phyloP scores from a whole-genome alignment of 2,797 vertebrate genomes.

The Lates japonicus region DNA sequence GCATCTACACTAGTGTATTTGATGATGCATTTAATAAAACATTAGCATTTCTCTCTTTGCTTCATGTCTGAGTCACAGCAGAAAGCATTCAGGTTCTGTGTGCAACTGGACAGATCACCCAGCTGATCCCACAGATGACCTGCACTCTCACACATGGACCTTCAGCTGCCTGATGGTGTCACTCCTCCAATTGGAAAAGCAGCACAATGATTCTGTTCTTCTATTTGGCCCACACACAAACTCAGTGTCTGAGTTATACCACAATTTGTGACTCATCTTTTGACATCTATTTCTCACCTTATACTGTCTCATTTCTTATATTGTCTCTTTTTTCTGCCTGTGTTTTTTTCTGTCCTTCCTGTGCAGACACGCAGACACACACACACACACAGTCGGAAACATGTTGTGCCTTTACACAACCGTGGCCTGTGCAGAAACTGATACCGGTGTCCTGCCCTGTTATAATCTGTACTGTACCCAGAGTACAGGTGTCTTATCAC shows the following conservation, averaged over 20 bases:
- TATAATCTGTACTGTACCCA: conserved; percentile 64
- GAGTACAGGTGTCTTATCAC: conserved; percentile 77
- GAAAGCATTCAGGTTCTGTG: conserved; percentile 31
- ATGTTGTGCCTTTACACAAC: conserved; percentile 33
- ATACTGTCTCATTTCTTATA: background rate
- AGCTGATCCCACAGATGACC: conserved; percentile 48
- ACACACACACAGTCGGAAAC: conserved; percentile 36
- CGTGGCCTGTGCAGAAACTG: conserved; percentile 31
- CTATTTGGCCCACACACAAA: conserved; percentile 1
- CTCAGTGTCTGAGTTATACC: conserved; percentile 14
- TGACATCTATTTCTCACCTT: background rate
- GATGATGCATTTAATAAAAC: conserved; percentile 7
- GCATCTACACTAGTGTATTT: background rate
- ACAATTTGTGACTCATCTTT: background rate
- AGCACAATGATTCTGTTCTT: background rate
- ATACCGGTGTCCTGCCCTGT: conserved; percentile 52
- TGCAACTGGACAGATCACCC: conserved; percentile 57
- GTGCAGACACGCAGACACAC: background rate
- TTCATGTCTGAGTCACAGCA: background rate
- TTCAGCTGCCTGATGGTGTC: conserved; percentile 26
- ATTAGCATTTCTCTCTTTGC: conserved; percentile 1
- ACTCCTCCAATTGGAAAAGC: background rate
- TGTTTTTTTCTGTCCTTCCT: background rate
- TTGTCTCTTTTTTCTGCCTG: background rate
- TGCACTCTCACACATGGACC: conserved; percentile 52